These are phyloP conservation scores for Coboldia fuscipes DNA, from an alignment of 1,140 invertebrate genomes.

Conservation along the genomic window DNA sequence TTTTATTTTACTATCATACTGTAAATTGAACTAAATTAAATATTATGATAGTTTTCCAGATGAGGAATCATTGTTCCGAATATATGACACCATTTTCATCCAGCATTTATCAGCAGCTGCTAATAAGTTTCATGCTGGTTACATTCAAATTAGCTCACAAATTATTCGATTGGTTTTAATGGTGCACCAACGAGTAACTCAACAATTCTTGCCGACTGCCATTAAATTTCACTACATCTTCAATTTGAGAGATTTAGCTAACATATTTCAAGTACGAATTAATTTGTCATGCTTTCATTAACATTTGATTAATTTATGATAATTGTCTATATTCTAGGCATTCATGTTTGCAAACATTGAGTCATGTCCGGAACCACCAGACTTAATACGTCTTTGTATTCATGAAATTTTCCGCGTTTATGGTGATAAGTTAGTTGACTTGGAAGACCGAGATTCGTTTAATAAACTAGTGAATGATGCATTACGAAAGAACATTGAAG, in stretches of 20 bases:
- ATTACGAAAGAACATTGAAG: slow-evolving; percentile 74
- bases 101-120: slow-evolving; percentile 49
- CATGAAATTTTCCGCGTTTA: slow-evolving; percentile 84
- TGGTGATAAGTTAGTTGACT: slow-evolving; percentile 69
- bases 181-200: slow-evolving; percentile 53
- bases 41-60: slow-evolving; percentile 55
- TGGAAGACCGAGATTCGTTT: slow-evolving; percentile 54
- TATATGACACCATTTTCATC: slow-evolving; percentile 61
- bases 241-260: slow-evolving; percentile 80
- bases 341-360: slow-evolving; percentile 21
- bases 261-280: slow-evolving; percentile 70
- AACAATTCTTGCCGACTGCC: slow-evolving; percentile 74
- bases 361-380: slow-evolving; percentile 40
- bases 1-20: slow-evolving; percentile 16
- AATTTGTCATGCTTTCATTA: no score
- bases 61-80: slow-evolving; percentile 54
- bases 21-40: background rate
- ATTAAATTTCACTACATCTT: slow-evolving; percentile 92
- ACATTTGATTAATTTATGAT: no score
- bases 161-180: slow-evolving; percentile 57
- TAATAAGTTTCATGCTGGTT: slow-evolving; percentile 38
- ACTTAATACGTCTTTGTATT: slow-evolving; percentile 64
- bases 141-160: slow-evolving; percentile 33
- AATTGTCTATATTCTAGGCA: background rate
- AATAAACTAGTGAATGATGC: slow-evolving; percentile 52